Evolutionary conservation across 2,113 vertebrate species (phyloP).

Genomic region (Pleuronectes platessa): DNA sequence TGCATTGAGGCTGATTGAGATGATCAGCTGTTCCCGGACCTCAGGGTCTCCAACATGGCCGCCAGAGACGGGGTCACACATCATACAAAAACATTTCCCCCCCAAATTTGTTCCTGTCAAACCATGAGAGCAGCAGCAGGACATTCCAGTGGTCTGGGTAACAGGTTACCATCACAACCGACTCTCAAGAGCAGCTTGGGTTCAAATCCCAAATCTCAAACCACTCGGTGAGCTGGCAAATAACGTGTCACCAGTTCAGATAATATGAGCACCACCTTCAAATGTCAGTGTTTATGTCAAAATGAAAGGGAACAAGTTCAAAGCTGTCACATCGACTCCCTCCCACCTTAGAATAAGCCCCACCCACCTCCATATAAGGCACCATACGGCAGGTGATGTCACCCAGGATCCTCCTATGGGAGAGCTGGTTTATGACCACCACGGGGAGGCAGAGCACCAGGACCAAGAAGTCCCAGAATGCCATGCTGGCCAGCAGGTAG

Average conservation of each 20-base stretch:
- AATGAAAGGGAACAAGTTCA: neutral
- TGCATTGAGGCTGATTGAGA: neutral
- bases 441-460: constrained; percentile 94
- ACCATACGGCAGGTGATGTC: constrained; percentile 91
- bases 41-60: neutral
- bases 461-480: constrained; percentile 97
- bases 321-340: neutral
- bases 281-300: neutral
- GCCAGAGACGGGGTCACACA: neutral
- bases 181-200: neutral
- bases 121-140: constrained; percentile 11
- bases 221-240: neutral
- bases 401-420: constrained; percentile 91
- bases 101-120: constrained; percentile 7
- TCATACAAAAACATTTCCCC: constrained; percentile 20
- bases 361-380: constrained; percentile 96
- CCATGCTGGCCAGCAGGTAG: constrained; percentile 94
- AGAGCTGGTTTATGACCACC: constrained; percentile 92
- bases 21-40: neutral
- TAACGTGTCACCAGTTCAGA: no score
- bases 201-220: neutral
- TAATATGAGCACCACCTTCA: neutral
- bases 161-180: neutral
- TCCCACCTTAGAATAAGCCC: neutral
- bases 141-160: neutral